Evolutionary conservation across 2,888 invertebrate genomes (phyloP).

Genomic region (Meganola albula): DNA sequence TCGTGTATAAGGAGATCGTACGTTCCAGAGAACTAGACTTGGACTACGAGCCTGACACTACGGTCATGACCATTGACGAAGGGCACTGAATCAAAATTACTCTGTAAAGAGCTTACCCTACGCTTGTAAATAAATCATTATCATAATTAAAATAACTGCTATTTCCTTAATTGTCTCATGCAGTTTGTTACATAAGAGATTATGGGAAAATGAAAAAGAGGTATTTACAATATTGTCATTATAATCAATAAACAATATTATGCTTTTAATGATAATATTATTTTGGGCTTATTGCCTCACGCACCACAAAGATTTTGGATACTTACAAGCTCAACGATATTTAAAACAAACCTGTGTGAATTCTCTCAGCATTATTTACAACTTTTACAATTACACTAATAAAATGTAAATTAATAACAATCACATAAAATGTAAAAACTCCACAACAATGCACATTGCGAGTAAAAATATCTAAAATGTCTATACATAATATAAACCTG

Average conservation of each 20-base stretch:
- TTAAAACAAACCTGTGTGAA: conserved; percentile 30
- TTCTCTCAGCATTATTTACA: conserved; percentile 36
- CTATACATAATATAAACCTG: too few relatives aligned
- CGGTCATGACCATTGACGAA: background rate
- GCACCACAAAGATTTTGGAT: conserved; percentile 56
- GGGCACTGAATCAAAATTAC: background rate
- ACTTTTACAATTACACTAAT: conserved; percentile 21
- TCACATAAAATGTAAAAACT: conserved; percentile 27
- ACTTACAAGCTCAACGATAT: conserved; percentile 62
- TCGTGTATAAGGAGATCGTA: background rate
- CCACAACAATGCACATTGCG: conserved; percentile 16
- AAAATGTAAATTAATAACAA: conserved; percentile 27
- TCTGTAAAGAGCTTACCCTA: too few relatives aligned
- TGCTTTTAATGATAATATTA: conserved; percentile 47
- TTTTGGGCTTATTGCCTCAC: conserved; percentile 49
- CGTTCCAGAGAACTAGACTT: background rate
- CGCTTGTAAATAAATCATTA: too few relatives aligned
- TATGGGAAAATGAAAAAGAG: conserved; percentile 27
- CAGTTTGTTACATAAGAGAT: too few relatives aligned
- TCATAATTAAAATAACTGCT: too few relatives aligned
- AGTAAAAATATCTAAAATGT: conserved; percentile 28
- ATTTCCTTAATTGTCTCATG: too few relatives aligned
- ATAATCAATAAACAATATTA: conserved; percentile 63
- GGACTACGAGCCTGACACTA: background rate
- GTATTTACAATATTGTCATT: conserved; percentile 57